These are phyloP conservation scores for Euproctis similis DNA, from an alignment of 2,888 invertebrate species.

Conservation along the genomic window DNA sequence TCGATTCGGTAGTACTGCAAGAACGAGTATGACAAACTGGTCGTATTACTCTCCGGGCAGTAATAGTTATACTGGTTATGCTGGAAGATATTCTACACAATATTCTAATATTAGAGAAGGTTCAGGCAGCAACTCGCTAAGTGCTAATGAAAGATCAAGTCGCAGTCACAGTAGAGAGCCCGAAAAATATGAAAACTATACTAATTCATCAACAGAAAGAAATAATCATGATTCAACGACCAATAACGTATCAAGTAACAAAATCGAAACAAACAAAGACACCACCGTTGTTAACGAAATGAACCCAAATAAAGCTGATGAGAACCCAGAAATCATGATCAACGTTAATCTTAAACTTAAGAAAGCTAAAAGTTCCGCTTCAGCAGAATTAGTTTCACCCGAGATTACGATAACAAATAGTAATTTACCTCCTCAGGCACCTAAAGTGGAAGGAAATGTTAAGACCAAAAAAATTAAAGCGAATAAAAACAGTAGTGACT, in stretches of 20 bases:
- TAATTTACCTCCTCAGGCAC: conserved; percentile 68
- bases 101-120: conserved; percentile 55
- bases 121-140: conserved; percentile 32
- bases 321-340: conserved; percentile 59
- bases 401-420: conserved; percentile 61
- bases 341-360: conserved; percentile 67
- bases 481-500: conserved; percentile 56
- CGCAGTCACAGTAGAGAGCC: conserved; percentile 58
- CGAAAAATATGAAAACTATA: conserved; percentile 36
- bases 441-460: conserved; percentile 50
- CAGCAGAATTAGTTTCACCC: conserved; percentile 52
- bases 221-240: conserved; percentile 23
- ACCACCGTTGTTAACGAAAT: conserved; percentile 30
- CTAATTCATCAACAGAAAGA: conserved; percentile 28
- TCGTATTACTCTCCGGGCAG: conserved; percentile 74
- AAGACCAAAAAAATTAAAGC: conserved; percentile 58
- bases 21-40: conserved; percentile 78
- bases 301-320: conserved; percentile 55
- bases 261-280: conserved; percentile 39
- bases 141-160: conserved; percentile 45
- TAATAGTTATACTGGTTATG: conserved; percentile 60
- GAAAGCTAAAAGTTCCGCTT: conserved; percentile 48
- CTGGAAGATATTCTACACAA: conserved; percentile 66
- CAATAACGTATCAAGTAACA: conserved; percentile 23
- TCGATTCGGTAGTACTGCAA: conserved; percentile 76